These are phyloP conservation scores for Sebastes hubbsi DNA, from an alignment of 2,797 vertebrate genomes.

Conservation along the genomic window DNA sequence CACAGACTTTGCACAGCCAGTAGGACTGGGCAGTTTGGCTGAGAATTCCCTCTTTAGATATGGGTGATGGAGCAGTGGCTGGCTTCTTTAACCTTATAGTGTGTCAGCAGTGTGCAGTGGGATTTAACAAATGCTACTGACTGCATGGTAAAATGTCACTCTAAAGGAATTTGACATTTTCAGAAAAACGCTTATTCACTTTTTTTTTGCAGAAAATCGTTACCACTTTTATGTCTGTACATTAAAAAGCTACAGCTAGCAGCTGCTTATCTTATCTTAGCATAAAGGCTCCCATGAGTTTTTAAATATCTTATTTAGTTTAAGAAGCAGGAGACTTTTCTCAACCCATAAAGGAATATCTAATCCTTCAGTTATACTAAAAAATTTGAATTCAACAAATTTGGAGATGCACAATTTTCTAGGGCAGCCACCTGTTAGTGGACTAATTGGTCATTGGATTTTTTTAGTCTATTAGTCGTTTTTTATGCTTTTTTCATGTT, in stretches of 20 bases:
- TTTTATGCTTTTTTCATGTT: not conserved
- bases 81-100: not conserved
- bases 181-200: not conserved
- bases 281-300: not conserved
- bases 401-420: not conserved
- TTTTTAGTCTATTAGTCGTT: not conserved
- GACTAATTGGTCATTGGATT: not conserved
- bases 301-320: not conserved
- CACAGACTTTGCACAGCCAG: not conserved
- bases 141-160: not conserved
- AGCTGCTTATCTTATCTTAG: not conserved
- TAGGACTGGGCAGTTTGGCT: not conserved
- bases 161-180: slow-evolving; percentile 13
- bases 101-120: slow-evolving; percentile 11
- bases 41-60: slow-evolving; percentile 25
- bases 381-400: not conserved
- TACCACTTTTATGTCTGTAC: not conserved
- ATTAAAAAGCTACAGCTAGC: not conserved
- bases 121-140: not conserved
- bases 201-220: not conserved
- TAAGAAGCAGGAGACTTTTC: not conserved
- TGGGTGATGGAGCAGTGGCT: slow-evolving; percentile 11
- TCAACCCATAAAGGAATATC: not conserved
- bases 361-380: not conserved
- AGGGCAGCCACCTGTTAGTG: too few species aligned